Percentiles rank a stretch among this genome's conserved stretches.
Conservation (phyloP, 2,797 vertebrate genomes). For the Phyllotis vaccarum region DNA sequence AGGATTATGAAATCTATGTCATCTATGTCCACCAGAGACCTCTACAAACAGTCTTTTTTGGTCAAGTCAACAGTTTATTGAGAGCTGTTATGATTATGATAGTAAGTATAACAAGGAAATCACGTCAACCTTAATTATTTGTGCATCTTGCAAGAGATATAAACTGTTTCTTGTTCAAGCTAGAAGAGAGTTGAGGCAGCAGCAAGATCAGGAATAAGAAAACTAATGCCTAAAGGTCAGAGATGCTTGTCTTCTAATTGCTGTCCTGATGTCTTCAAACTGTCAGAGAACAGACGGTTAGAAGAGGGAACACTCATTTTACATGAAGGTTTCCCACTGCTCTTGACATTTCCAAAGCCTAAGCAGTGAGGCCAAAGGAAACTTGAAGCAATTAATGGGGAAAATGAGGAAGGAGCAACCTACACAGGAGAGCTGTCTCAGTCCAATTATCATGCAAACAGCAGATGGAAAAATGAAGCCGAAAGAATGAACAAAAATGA, state of each 20-base stretch:
- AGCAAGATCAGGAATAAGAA: background rate
- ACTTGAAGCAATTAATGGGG: slow-evolving; percentile 34
- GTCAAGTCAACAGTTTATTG: background rate
- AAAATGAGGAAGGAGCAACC: background rate
- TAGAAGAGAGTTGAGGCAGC: background rate
- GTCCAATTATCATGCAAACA: slow-evolving; percentile 36
- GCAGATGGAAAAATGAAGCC: slow-evolving; percentile 10
- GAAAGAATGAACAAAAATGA: slow-evolving; percentile 39
- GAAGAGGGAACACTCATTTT: slow-evolving; percentile 5
- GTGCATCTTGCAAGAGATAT: background rate
- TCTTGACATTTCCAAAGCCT: slow-evolving; percentile 63
- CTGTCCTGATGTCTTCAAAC: slow-evolving; percentile 10
- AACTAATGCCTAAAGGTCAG: slow-evolving; percentile 62
- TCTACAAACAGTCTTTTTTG: background rate
- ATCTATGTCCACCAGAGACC: background rate
- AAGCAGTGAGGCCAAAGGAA: background rate
- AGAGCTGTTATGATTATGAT: background rate
- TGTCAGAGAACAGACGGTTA: slow-evolving; percentile 46
- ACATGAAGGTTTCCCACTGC: slow-evolving; percentile 44
- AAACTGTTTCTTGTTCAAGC: slow-evolving; percentile 17
- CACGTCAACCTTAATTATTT: background rate
- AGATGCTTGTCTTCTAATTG: slow-evolving; percentile 57
- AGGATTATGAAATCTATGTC: background rate
- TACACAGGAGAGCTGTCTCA: background rate
- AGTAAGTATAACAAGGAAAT: background rate